A percentile compares a stretch with the other conserved stretches of the same genome.
These are phyloP conservation scores for Moxostoma hubbsi DNA, from an alignment of 2,797 vertebrate genomes.

Conservation along the genomic window DNA sequence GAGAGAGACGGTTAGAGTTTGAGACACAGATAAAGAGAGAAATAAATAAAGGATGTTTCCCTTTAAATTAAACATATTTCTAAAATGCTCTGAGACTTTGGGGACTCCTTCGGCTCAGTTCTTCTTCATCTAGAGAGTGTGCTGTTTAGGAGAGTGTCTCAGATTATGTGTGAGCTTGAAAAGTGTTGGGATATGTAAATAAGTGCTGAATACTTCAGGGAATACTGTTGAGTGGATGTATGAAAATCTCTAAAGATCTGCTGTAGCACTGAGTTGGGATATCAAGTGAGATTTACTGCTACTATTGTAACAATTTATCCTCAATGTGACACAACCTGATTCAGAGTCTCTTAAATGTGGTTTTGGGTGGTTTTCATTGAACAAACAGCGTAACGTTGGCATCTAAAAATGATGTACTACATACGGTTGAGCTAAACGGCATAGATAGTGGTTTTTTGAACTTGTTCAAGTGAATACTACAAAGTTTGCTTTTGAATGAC, in stretches of 20 bases:
- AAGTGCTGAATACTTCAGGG: constrained; percentile 53
- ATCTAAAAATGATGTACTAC: neutral
- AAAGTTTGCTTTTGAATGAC: neutral
- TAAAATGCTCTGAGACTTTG: constrained; percentile 69
- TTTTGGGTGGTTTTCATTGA: neutral
- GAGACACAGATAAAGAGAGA: constrained; percentile 27
- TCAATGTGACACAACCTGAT: neutral
- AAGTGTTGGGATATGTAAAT: constrained; percentile 54
- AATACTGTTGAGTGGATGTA: constrained; percentile 43
- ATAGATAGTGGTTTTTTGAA: constrained; percentile 16
- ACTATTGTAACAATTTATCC: constrained; percentile 8
- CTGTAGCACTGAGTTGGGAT: neutral
- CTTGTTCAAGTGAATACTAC: neutral
- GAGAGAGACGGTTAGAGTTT: constrained; percentile 1
- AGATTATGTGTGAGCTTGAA: constrained; percentile 40
- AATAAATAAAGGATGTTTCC: constrained; percentile 53
- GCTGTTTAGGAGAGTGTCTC: constrained; percentile 45
- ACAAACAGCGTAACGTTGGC: neutral
- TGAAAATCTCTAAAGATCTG: constrained; percentile 49
- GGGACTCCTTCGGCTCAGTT: constrained; percentile 58
- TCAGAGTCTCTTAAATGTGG: constrained; percentile 4
- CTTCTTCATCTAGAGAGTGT: constrained; percentile 51
- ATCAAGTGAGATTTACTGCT: constrained; percentile 6
- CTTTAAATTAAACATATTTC: constrained; percentile 76
- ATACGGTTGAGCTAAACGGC: neutral